Base-by-base conservation (phyloP, 2,888 invertebrate species). In the Hoplodrina blanda region DNA sequence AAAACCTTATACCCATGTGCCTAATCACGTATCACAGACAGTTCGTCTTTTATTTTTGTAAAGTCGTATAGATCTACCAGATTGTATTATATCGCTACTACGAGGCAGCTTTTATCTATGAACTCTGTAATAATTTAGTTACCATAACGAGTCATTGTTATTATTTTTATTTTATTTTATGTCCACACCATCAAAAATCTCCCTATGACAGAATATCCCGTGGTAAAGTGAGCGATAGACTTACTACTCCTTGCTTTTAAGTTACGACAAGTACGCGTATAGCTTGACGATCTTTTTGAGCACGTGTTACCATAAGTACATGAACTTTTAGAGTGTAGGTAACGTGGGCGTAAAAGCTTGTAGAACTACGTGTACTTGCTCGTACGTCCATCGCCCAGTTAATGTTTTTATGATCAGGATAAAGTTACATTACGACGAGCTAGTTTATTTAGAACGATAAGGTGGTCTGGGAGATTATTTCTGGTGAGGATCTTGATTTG, bases 131-230 rank as follows among this genome's bases (percentile, higher is more conserved):
- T 76, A 73, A 59, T 69, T 81, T 85, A 89, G 92, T 92, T 92
- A 92, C 92, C 92, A 85, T 77, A 64, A 71, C 75, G 69, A 81
- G 85, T 80, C 82, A 82, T 82, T 75, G 79, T 82, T 81, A 75
- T 82, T 79, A 71, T 80, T 80, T 77, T 77, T 53, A 62, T 80
- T 77, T 76, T 49, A 62, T 82, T 82, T 77, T 78, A 80, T 69
- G 55, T 62, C 49, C 46, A 33, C 65, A 37, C 54, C 33, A 59
- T 59, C 37, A 64, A 62, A 17, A 68, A 69, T 57, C 53, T 66
- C 62, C 62, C 25, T 62, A 13, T n/a, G 46, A 25, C 19, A 15
- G 56, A 62, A 67, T 17, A 17, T 46, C 1, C 17, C 46, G 5
- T 46, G 5, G 46, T 46, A 46, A 46, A 46, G 46, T 46, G 46